Conservation (phyloP, 37 sponge, comb jelly and placozoan genomes). For the Agelas oroides region DNA sequence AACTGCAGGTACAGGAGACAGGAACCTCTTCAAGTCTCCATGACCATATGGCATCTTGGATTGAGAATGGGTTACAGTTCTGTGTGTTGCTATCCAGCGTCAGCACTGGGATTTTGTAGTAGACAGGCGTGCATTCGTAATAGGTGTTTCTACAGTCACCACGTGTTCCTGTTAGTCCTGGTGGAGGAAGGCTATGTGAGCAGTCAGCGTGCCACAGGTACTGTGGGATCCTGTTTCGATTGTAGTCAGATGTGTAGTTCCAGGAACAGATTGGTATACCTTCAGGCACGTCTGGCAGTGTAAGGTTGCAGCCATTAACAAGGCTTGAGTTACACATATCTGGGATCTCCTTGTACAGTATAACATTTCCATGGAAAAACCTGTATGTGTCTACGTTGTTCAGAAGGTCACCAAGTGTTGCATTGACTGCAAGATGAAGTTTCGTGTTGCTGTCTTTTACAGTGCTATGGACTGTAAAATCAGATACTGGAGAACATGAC, state of each 20-base stretch:
- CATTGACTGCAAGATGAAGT: no score
- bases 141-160: no score
- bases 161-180: no score
- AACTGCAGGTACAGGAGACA: conserved; percentile 11
- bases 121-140: neutral
- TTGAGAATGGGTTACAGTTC: conserved; percentile 1
- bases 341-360: no score
- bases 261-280: neutral
- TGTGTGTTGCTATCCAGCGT: neutral
- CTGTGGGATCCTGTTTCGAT: conserved; percentile 52
- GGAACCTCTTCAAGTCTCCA: neutral
- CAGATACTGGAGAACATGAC: no score
- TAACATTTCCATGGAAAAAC: no score
- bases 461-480: no score
- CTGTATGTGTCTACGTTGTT: no score
- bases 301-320: neutral
- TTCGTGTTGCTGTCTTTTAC: no score
- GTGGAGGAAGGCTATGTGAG: no score
- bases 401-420: no score
- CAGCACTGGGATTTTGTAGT: conserved; percentile 3
- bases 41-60: neutral
- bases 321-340: neutral
- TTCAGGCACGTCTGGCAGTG: neutral
- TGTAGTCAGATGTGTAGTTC: conserved; percentile 59
- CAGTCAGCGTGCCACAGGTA: conserved; percentile 33